phyloP scores from a whole-genome alignment of 2,888 invertebrate species.

The Dasysyrphus tricinctus region DNA sequence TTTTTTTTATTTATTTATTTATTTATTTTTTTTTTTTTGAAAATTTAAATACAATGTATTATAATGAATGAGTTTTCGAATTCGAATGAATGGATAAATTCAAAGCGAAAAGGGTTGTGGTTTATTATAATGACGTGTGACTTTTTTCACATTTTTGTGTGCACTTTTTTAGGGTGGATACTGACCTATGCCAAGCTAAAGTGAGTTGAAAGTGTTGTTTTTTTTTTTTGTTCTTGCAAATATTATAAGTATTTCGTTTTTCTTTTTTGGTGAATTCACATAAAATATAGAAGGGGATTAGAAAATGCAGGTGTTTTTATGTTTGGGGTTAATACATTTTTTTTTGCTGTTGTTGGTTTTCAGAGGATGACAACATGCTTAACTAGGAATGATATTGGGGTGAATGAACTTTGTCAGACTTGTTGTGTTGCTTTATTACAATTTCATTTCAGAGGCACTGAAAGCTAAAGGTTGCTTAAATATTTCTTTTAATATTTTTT shows the following conservation, averaged over 20 bases:
- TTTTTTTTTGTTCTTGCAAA: neutral
- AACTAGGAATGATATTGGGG: neutral
- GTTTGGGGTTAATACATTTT: conserved; percentile 1
- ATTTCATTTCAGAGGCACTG: neutral
- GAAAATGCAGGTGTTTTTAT: conserved; percentile 23
- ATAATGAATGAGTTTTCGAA: conserved; percentile 50
- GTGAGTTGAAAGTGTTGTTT: conserved; percentile 21
- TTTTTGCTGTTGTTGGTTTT: too few relatives aligned
- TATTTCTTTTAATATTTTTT: too few relatives aligned
- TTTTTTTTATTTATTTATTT: conserved; percentile 14
- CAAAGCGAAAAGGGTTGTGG: neutral
- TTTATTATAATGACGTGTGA: neutral
- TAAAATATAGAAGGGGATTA: conserved; percentile 1
- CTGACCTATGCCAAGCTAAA: conserved; percentile 24
- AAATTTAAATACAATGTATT: conserved; percentile 5
- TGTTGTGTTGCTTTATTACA: neutral
- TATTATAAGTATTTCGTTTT: neutral
- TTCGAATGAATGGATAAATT: conserved; percentile 49
- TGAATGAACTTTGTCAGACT: conserved; percentile 1
- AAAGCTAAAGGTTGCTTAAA: too few relatives aligned
- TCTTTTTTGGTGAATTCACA: neutral
- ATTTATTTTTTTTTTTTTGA: neutral
- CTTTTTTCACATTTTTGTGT: conserved; percentile 1
- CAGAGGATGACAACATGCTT: neutral
- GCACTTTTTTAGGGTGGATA: neutral